Evolutionary conservation across 2,797 vertebrate genomes (phyloP).

Genomic region (Sebastiscus tertius): DNA sequence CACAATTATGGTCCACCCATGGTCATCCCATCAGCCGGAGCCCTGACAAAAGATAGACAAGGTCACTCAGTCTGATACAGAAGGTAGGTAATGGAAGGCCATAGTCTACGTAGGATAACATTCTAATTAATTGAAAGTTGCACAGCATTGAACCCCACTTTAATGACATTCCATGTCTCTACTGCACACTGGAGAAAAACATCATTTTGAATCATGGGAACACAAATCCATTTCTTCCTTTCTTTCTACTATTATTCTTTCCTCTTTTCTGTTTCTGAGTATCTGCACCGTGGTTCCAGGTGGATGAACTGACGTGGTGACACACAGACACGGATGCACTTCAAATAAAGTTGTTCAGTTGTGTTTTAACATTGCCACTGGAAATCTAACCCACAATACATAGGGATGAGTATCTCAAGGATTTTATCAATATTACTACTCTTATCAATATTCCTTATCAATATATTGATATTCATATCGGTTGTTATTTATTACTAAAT

Average conservation of each 20-base stretch:
- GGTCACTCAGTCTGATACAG: neutral
- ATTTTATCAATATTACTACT: too few relatives aligned
- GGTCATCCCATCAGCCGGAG: neutral
- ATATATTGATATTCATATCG: neutral
- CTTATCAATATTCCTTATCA: too few relatives aligned
- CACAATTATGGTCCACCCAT: neutral
- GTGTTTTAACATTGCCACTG: neutral
- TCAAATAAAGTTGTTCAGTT: neutral
- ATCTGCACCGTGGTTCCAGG: neutral
- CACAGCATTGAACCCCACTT: neutral
- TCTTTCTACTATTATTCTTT: too few relatives aligned
- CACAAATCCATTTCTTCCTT: neutral
- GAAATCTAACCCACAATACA: neutral
- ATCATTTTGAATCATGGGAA: neutral
- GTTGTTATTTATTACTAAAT: neutral
- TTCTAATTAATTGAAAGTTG: neutral
- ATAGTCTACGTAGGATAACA: neutral
- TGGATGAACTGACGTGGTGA: neutral
- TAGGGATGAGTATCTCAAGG: neutral
- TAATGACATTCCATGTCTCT: too few relatives aligned
- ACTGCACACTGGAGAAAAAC: neutral
- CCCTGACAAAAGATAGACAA: neutral
- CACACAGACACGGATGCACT: neutral
- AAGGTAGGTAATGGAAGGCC: neutral
- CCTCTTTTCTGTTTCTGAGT: too few relatives aligned